These are phyloP conservation scores for Polyommatus iphigenia DNA, from an alignment of 2,888 invertebrate genomes.

Conservation along the genomic window DNA sequence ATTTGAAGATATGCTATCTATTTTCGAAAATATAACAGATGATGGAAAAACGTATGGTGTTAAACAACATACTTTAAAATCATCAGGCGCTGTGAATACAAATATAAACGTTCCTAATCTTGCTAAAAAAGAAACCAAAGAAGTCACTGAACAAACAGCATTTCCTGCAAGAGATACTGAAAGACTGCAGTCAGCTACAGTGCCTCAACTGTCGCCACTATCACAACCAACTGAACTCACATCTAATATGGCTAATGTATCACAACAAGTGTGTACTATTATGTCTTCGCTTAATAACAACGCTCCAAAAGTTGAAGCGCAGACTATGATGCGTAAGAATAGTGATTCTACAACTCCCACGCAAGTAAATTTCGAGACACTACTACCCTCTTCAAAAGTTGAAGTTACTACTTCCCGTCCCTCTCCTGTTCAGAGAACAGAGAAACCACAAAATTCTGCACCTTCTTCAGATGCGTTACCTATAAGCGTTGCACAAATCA, in stretches of 20 bases:
- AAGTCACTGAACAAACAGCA: constrained; percentile 53
- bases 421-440: constrained; percentile 64
- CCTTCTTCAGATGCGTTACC: constrained; percentile 57
- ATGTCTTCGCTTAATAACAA: constrained; percentile 82
- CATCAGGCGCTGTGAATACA: constrained; percentile 40
- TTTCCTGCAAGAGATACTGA: constrained; percentile 64
- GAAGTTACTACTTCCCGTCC: constrained; percentile 67
- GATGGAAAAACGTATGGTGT: constrained; percentile 61
- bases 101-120: constrained; percentile 48
- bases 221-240: constrained; percentile 87
- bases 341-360: constrained; percentile 66
- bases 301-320: constrained; percentile 73
- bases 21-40: constrained; percentile 83
- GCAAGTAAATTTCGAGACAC: constrained; percentile 76
- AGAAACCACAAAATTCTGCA: constrained; percentile 56
- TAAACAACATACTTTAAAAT: constrained; percentile 54
- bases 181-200: constrained; percentile 72
- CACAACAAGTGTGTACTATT: constrained; percentile 84
- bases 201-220: constrained; percentile 85
- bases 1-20: constrained; percentile 85
- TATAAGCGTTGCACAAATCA: constrained; percentile 64
- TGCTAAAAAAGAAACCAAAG: constrained; percentile 54
- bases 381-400: constrained; percentile 75
- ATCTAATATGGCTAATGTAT: constrained; percentile 85
- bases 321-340: constrained; percentile 71